phyloP scores from a whole-genome alignment of 2,888 invertebrate genomes.

The Deroplatys truncata region DNA sequence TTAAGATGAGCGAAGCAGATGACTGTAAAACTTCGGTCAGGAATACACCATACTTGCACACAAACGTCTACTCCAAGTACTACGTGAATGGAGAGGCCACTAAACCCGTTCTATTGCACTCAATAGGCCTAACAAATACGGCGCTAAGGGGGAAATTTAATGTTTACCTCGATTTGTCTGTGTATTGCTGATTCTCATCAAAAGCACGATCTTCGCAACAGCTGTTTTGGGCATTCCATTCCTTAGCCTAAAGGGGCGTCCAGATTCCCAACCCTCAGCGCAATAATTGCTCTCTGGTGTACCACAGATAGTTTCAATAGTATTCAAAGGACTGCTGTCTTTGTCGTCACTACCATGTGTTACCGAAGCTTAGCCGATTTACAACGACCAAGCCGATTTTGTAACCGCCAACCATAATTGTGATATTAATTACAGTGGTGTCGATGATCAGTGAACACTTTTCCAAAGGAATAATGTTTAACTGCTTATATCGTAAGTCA shows the following conservation, averaged over 20 bases:
- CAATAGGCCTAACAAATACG: neutral
- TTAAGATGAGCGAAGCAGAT: too few species aligned
- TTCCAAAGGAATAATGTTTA: too few species aligned
- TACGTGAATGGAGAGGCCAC: too few species aligned
- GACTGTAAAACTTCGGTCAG: too few species aligned
- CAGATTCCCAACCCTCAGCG: neutral
- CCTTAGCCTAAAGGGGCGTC: neutral
- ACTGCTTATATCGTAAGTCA: too few species aligned
- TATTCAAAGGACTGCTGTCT: neutral
- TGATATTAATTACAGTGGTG: too few species aligned
- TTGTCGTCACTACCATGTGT: neutral
- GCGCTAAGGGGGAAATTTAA: neutral
- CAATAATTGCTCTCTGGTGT: neutral
- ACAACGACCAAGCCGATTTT: too few species aligned
- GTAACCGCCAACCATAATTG: too few species aligned
- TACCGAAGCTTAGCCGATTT: neutral
- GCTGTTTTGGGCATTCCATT: neutral
- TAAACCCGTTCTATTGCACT: too few species aligned
- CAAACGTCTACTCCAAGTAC: too few species aligned
- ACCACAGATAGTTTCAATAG: neutral
- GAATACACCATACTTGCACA: too few species aligned
- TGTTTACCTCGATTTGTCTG: neutral
- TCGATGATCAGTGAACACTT: too few species aligned
- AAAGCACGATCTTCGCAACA: neutral
- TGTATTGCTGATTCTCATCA: neutral